These are phyloP conservation scores for Drosophila pachea DNA, from an alignment of 1,140 invertebrate genomes.

Conservation along the genomic window DNA sequence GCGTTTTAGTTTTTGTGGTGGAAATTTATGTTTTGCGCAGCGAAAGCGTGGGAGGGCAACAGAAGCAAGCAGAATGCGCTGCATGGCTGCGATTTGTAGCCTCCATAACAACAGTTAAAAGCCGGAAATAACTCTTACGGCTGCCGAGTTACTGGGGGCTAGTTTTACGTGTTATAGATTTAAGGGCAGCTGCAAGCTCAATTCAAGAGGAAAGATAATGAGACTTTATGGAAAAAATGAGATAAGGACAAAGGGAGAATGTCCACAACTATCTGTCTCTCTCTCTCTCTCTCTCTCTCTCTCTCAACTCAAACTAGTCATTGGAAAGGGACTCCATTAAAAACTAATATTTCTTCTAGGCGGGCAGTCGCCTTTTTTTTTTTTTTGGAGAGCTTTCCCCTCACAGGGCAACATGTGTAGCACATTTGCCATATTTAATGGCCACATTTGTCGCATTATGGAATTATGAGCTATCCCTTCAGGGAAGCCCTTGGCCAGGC, in stretches of 20 bases:
- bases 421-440: constrained; percentile 38
- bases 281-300: too few species aligned
- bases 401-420: background rate
- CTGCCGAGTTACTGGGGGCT: constrained; percentile 29
- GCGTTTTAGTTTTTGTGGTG: constrained; percentile 50
- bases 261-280: too few species aligned
- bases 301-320: too few species aligned
- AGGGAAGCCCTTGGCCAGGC: constrained; percentile 5
- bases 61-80: too few species aligned
- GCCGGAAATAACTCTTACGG: constrained; percentile 31
- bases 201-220: background rate
- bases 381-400: background rate
- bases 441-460: constrained; percentile 61
- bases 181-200: background rate
- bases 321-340: too few species aligned
- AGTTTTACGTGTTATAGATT: constrained; percentile 10
- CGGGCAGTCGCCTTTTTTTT: background rate
- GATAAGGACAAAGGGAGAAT: too few species aligned
- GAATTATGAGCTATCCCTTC: constrained; percentile 7
- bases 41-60: constrained; percentile 28
- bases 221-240: too few species aligned
- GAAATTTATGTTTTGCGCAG: constrained; percentile 54
- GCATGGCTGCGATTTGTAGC: constrained; percentile 25
- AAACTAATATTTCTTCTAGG: too few species aligned
- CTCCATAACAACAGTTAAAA: constrained; percentile 13